These are phyloP conservation scores for Lycaon pictus DNA, from an alignment of 2,113 vertebrate species.

Conservation along the genomic window DNA sequence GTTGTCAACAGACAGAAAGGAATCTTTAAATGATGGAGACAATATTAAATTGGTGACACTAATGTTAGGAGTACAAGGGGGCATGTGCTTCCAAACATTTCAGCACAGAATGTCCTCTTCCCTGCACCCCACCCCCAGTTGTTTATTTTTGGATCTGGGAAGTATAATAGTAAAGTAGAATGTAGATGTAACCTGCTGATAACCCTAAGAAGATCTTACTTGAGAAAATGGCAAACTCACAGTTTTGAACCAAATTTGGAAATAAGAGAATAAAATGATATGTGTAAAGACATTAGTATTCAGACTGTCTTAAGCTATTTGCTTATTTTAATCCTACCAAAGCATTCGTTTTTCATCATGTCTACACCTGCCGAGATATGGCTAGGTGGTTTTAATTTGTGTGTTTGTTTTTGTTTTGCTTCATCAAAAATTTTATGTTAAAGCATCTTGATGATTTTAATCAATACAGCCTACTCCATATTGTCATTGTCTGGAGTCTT, in stretches of 20 bases:
- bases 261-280: not conserved
- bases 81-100: not conserved
- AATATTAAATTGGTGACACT: not conserved
- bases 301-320: not conserved
- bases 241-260: not conserved
- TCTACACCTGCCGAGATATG: not conserved
- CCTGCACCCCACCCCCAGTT: fast-evolving
- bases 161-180: not conserved
- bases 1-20: slow-evolving; percentile 48
- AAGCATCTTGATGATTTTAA: not conserved
- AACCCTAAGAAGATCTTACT: not conserved
- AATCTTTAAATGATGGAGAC: slow-evolving; percentile 37
- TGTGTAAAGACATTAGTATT: not conserved
- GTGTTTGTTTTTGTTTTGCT: not conserved
- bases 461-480: not conserved
- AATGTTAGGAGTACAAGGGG: not conserved
- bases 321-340: not conserved
- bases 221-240: slow-evolving; percentile 10
- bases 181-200: not conserved
- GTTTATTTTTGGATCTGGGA: not conserved
- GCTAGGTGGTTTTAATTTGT: not conserved
- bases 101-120: not conserved
- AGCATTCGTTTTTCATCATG: not conserved
- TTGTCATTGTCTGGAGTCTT: not conserved
- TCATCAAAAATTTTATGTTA: not conserved